Evolutionary conservation across 1,140 invertebrate genomes (phyloP).

Genomic region (Pogonomyrmex californicus): DNA sequence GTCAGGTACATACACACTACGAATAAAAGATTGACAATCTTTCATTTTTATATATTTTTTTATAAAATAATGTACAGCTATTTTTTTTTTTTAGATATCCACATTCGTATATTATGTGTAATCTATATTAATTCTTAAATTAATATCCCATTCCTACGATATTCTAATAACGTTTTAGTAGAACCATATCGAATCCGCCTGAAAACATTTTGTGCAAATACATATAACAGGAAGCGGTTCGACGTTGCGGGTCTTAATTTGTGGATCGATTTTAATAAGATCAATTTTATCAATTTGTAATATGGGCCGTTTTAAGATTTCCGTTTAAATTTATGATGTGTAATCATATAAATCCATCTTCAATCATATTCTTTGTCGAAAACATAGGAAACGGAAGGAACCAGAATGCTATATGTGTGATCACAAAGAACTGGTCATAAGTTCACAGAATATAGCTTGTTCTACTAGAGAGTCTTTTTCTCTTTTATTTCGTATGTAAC

Average conservation of each 20-base stretch:
- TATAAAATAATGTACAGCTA: constrained; percentile 85
- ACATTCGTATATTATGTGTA: constrained; percentile 75
- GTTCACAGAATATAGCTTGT: background rate
- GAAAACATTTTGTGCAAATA: constrained; percentile 63
- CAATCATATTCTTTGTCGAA: background rate
- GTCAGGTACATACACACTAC: constrained; percentile 52
- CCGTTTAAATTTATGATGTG: background rate
- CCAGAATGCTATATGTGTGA: constrained; percentile 28
- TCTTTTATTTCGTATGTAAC: constrained; percentile 40
- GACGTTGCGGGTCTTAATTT: background rate
- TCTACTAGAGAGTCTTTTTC: constrained; percentile 31
- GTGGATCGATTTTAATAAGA: constrained; percentile 18
- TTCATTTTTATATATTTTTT: constrained; percentile 83
- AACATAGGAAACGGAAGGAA: constrained; percentile 58
- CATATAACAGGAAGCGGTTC: constrained; percentile 49
- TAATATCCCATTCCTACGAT: constrained; percentile 76
- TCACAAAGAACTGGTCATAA: background rate
- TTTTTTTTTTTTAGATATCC: constrained; percentile 83
- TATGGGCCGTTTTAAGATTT: constrained; percentile 1
- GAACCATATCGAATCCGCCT: constrained; percentile 23
- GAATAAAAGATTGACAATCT: constrained; percentile 77
- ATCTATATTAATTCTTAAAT: constrained; percentile 81
- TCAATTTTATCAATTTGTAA: constrained; percentile 13
- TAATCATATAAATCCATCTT: background rate
- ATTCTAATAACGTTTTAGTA: constrained; percentile 61